These are phyloP conservation scores for Holothuria scabra DNA, from an alignment of 53 echinoderm and acorn worm genomes.

Conservation along the genomic window DNA sequence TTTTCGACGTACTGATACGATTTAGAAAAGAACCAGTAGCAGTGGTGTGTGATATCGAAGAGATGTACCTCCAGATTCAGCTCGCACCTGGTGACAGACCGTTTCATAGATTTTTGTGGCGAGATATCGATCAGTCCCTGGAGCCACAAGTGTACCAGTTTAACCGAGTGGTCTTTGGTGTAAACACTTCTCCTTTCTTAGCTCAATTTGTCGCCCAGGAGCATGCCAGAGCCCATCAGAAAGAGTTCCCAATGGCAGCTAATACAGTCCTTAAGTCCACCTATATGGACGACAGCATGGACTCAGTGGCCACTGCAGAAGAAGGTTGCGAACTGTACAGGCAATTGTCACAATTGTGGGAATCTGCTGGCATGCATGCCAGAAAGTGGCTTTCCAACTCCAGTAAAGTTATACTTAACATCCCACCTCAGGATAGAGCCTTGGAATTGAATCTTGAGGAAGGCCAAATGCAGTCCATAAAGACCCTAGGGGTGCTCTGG, in stretches of 20 bases:
- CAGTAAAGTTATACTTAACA: not conserved
- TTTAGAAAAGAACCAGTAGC: constrained; percentile 21
- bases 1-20: constrained; percentile 14
- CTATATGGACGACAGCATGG: constrained; percentile 14
- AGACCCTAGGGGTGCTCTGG: constrained; percentile 34
- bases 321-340: not conserved
- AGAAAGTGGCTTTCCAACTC: constrained; percentile 27
- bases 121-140: not conserved
- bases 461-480: constrained; percentile 1
- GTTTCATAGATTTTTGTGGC: constrained; percentile 28
- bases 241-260: constrained; percentile 6
- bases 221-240: constrained; percentile 9
- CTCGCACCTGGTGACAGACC: constrained; percentile 4
- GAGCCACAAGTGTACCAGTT: constrained; percentile 46
- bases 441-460: constrained; percentile 19
- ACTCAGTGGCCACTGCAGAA: not conserved
- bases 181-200: constrained; percentile 2
- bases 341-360: not conserved
- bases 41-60: constrained; percentile 11
- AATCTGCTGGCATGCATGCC: constrained; percentile 19
- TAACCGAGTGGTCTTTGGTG: constrained; percentile 36
- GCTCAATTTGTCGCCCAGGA: constrained; percentile 33
- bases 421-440: constrained; percentile 23
- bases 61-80: constrained; percentile 52
- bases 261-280: not conserved